Evolutionary conservation across 2,797 vertebrate genomes (phyloP), one percentile per base, ranked within the genome.

Genomic region (Muscicapa striata): DNA sequence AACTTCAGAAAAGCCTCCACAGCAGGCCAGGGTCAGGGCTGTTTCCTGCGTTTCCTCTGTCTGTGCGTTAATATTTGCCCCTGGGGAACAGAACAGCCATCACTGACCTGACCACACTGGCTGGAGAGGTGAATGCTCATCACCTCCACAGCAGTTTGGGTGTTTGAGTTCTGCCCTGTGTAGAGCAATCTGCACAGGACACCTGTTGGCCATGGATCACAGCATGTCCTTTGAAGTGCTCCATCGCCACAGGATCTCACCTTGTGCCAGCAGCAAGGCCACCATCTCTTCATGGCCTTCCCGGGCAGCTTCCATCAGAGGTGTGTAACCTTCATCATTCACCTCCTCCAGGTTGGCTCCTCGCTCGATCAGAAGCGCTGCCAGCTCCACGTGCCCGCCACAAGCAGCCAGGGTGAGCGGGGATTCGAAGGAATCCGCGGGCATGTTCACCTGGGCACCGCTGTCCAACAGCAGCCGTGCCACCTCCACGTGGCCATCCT

Each of bases 281-380:
- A 99, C 99, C 99, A 99, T 99, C 95, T 99, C 99, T 79, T 99
- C 99, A 11, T 99, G 99, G 86, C 99, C 99, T 97, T 99, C 99
- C 58, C 99, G 98, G 66, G 99, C 99, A 92, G 99, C 99, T 97
- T 99, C 99, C 99, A 99, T 99, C 79, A 99, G 98, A 41, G 99
- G 99, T 34, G 99, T 99, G 95, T 99, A 99, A 67, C 99, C 99
- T 97, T 99, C 99, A 96, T 99, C 99, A 95, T 99, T 99, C 27
- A 99, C 99, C 98, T 99, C 99, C 95, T 99, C 99, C 96, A 99
- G 97, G 97, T 99, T 99, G 97, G 99, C 99, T 89, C 99, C 99
- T 81, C 99, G 98, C 95, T 99, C 99, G 51, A 99, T 99, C 69
- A 99, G 98, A 38, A 99, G 98, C 52, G 99, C 99, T 67, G 99